A percentile compares a stretch with the other conserved stretches of the same genome.
phyloP scores from a whole-genome alignment of 2,113 vertebrate species.

The Brachyhypopomus gauderio region DNA sequence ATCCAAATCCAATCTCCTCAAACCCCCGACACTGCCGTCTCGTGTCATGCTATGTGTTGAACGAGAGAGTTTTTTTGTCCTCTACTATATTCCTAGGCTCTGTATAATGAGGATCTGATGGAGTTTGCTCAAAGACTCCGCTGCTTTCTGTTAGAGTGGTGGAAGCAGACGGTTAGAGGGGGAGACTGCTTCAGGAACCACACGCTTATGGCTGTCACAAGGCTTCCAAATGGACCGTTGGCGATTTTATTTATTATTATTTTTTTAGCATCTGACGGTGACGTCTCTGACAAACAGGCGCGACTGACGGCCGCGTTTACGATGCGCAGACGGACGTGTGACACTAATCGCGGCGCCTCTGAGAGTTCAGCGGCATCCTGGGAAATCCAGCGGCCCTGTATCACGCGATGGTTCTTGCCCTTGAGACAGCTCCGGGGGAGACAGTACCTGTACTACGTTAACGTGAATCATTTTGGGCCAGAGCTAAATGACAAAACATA shows the following conservation, averaged over 20 bases:
- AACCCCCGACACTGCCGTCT: constrained; percentile 41
- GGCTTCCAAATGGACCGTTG: not conserved
- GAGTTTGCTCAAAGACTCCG: constrained; percentile 7
- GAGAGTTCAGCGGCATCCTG: not conserved
- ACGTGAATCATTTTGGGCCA: not conserved
- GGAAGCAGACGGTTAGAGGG: constrained; percentile 1
- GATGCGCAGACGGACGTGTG: not conserved
- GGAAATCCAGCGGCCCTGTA: not conserved
- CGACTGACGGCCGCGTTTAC: not conserved
- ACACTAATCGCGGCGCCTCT: not conserved
- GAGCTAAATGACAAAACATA: constrained; percentile 22
- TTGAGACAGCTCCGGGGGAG: not conserved
- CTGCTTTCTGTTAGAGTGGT: not conserved
- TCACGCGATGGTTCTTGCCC: not conserved
- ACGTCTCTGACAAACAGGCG: constrained; percentile 1
- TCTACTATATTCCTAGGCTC: constrained; percentile 42
- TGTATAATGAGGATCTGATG: constrained; percentile 45
- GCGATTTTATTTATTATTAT: not conserved
- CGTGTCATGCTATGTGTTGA: constrained; percentile 37
- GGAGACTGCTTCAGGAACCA: not conserved
- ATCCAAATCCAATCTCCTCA: constrained; percentile 55
- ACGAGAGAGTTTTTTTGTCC: constrained; percentile 36
- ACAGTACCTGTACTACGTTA: not conserved
- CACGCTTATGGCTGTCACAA: constrained; percentile 21
- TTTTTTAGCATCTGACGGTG: constrained; percentile 16